Evolutionary conservation across 2,797 vertebrate genomes (phyloP).

Genomic region (Tarsius wallacei): DNA sequence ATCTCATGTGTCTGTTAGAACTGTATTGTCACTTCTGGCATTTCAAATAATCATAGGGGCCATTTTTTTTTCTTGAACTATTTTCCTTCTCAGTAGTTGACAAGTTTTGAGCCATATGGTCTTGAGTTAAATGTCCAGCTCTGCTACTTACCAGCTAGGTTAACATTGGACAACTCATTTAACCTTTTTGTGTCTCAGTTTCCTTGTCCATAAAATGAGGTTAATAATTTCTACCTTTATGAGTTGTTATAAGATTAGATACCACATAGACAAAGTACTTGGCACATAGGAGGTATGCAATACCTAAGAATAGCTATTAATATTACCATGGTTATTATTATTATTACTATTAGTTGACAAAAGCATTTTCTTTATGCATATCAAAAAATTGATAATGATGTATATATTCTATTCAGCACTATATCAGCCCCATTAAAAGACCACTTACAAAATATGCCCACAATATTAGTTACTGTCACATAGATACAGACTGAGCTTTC

Average conservation of each 20-base stretch:
- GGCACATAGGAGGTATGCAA: not conserved
- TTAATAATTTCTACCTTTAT: not conserved
- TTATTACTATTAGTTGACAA: not conserved
- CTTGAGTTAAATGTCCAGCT: not conserved
- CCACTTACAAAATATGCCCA: constrained; percentile 52
- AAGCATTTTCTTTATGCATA: not conserved
- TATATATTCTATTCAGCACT: not conserved
- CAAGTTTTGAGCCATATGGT: not conserved
- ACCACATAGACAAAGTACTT: not conserved
- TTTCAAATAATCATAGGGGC: rapidly evolving
- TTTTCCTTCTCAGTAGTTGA: not conserved
- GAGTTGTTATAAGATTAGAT: not conserved
- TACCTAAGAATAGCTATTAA: not conserved
- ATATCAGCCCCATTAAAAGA: constrained; percentile 36
- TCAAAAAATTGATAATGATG: not conserved
- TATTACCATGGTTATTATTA: not conserved
- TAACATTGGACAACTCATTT: not conserved
- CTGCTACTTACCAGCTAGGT: not conserved
- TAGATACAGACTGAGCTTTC: constrained; percentile 7
- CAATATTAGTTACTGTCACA: not conserved
- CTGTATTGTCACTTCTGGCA: not conserved
- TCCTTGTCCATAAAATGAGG: not conserved
- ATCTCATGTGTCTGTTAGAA: not conserved
- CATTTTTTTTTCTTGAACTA: not conserved
- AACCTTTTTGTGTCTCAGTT: not conserved